A percentile compares a stretch with the other conserved stretches of the same genome.
phyloP scores from a whole-genome alignment of 2,888 invertebrate species.

The Gortyna flavago region DNA sequence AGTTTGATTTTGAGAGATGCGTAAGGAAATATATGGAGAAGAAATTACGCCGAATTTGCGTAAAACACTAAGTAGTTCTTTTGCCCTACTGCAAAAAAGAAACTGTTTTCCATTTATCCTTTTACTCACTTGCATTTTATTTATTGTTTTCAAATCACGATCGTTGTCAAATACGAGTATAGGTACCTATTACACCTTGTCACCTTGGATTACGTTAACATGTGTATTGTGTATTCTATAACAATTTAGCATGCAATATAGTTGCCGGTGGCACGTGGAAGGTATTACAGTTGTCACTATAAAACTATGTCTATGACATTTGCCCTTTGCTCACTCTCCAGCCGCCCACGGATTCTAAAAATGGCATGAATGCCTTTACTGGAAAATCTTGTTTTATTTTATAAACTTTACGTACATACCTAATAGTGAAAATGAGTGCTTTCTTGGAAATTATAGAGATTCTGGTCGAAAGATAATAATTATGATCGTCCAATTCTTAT shows the following conservation, averaged over 20 bases:
- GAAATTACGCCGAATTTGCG: neutral
- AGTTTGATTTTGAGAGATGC: too few species aligned
- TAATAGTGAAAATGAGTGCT: neutral
- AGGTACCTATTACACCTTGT: neutral
- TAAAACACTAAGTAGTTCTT: neutral
- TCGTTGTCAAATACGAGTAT: neutral
- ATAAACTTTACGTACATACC: neutral
- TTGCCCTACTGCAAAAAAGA: too few species aligned
- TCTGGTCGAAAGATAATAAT: neutral
- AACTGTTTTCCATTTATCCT: too few species aligned
- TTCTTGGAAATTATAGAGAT: neutral
- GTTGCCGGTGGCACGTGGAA: conserved; percentile 35
- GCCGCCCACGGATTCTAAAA: conserved; percentile 50
- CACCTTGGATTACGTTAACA: conserved; percentile 14
- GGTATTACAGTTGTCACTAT: conserved; percentile 27
- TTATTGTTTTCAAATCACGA: conserved; percentile 7
- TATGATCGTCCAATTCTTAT: neutral
- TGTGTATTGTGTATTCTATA: conserved; percentile 13
- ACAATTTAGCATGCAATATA: conserved; percentile 35
- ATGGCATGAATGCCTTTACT: conserved; percentile 32
- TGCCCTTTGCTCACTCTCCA: conserved; percentile 48
- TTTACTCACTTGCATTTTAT: neutral
- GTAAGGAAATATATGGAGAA: neutral
- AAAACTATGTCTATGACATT: conserved; percentile 42
- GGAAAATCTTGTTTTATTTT: neutral